Base-by-base conservation (phyloP, 2,888 invertebrate species). In the Rhabditoides inermis region DNA sequence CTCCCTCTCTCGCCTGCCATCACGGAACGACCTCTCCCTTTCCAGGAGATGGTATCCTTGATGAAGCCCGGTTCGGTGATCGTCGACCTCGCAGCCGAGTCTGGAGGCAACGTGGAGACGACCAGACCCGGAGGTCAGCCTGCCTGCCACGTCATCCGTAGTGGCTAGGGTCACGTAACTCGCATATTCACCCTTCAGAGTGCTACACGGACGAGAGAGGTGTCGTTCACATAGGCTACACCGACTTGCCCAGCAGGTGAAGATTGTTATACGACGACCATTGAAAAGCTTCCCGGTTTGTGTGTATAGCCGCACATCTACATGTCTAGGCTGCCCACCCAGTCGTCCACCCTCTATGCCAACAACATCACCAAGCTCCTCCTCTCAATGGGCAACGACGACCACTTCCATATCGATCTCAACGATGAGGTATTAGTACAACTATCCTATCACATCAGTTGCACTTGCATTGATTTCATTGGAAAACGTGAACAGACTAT, bases 61-160 rank as follows among this genome's bases (percentile, higher is more conserved):
- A 88, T 88, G 88, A 86, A 86, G 68, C 87, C 88, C 0, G 89
- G 90, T 27, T 88, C 88, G 63, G 88, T 90, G 26, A 83, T 90
- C 37, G 89, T 90, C 2, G 90, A 90, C 78, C 78, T 90, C 69
- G 90, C 90, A 0, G 86, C 89, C 0, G 89, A 90, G 79, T 84
- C 86, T 71, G 90, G 90, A 5, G 90, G 73, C 2, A 73, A 73
- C 44, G 63, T 73, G 37, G 73, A 66, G 28, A 88, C 88, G 1
- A 66, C 63, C 36, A 55, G 51, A 42, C 60, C 63, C 1, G 66
- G 66, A 35, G n/a, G n/a, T n/a, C n/a, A n/a, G n/a, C n/a, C n/a
- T n/a, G n/a, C n/a, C n/a, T n/a, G n/a, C n/a, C n/a, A n/a, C n/a
- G n/a, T n/a, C n/a, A n/a, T n/a, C n/a, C n/a, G n/a, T n/a, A n/a